phyloP scores from a whole-genome alignment of 2,888 invertebrate genomes.

The Stenichneumon culpator region DNA sequence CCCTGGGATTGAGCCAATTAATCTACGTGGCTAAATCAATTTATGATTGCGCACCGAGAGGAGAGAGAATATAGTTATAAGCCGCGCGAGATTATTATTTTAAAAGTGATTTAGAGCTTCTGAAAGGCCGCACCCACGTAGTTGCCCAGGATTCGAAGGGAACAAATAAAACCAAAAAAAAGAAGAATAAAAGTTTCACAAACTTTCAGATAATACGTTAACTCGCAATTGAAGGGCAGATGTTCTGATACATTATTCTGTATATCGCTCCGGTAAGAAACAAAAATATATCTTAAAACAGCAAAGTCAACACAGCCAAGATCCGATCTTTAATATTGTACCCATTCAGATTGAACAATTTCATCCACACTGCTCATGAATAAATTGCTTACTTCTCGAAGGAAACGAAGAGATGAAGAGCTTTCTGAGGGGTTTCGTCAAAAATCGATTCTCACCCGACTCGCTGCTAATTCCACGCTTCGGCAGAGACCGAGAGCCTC shows the following conservation, averaged over 20 bases:
- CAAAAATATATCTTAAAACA: background rate
- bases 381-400: background rate
- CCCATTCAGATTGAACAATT: background rate
- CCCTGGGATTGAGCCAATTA: conserved; percentile 12
- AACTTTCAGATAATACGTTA: background rate
- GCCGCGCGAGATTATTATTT: background rate
- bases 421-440: background rate
- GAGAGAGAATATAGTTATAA: background rate
- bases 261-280: background rate
- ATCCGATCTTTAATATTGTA: background rate
- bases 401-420: background rate
- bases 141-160: background rate
- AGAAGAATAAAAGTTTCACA: background rate
- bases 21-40: conserved; percentile 17
- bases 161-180: background rate
- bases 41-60: conserved; percentile 8
- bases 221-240: background rate
- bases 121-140: background rate
- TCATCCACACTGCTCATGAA: background rate
- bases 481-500: conserved; percentile 48
- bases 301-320: background rate
- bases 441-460: conserved; percentile 67
- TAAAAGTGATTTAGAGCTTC: conserved; percentile 7
- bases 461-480: conserved; percentile 73
- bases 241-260: background rate